Percentiles rank a stretch among this genome's conserved stretches.
phyloP scores from a whole-genome alignment of 2,113 vertebrate species.

The Terrapene triunguis region DNA sequence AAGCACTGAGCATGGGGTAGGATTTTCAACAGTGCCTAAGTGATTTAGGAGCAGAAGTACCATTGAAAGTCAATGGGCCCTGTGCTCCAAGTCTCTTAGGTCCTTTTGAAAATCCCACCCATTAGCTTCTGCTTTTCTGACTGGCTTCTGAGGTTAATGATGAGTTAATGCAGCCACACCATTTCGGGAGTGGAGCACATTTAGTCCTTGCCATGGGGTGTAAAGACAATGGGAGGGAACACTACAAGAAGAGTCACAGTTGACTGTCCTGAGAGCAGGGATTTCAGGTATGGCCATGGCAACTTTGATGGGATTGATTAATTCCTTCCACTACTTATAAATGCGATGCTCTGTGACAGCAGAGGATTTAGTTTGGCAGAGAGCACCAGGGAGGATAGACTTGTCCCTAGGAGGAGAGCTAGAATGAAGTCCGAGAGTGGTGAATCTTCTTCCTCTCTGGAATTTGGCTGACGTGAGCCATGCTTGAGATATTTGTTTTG shows the following conservation, averaged over 20 bases:
- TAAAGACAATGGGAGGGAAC: background rate
- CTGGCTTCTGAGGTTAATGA: background rate
- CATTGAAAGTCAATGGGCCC: background rate
- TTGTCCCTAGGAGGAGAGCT: background rate
- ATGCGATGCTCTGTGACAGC: background rate
- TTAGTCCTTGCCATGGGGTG: too few species aligned
- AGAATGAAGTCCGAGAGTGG: background rate
- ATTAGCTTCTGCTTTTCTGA: background rate
- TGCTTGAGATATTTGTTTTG: background rate
- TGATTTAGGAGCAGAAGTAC: background rate
- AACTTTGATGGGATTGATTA: background rate
- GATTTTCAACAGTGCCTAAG: background rate
- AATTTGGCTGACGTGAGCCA: background rate
- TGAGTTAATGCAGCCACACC: accelerated
- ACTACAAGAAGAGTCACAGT: background rate
- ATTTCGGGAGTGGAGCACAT: background rate
- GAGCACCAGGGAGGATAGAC: background rate
- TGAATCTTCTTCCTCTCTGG: background rate
- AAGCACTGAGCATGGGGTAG: accelerated
- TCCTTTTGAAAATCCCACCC: background rate
- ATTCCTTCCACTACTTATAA: background rate
- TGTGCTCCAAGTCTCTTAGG: background rate
- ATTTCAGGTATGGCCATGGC: accelerated
- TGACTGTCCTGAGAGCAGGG: background rate
- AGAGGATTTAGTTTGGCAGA: too few species aligned